These are phyloP conservation scores for Lontra canadensis DNA, from an alignment of 2,113 vertebrate genomes.

Conservation along the genomic window DNA sequence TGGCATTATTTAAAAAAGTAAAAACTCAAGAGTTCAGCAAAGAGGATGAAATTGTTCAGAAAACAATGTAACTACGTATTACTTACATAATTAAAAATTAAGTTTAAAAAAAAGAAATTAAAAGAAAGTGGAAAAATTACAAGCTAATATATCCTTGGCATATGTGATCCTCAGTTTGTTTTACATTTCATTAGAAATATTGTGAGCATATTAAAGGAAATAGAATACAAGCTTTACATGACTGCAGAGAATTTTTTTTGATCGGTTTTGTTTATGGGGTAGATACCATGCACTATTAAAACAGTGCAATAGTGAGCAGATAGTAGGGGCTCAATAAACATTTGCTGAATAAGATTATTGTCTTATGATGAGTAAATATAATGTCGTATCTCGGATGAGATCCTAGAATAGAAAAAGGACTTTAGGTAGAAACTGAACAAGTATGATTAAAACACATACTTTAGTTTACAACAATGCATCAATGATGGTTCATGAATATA, in stretches of 20 bases:
- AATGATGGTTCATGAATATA: not conserved
- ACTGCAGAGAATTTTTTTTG: not conserved
- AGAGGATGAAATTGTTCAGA: conserved; percentile 7
- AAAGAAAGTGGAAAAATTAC: not conserved
- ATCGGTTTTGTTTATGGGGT: not conserved
- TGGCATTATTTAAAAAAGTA: conserved; percentile 86
- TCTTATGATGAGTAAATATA: not conserved
- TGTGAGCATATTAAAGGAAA: conserved; percentile 16
- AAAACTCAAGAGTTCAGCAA: not conserved
- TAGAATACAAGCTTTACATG: not conserved
- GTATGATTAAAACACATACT: conserved; percentile 5
- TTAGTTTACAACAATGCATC: not conserved
- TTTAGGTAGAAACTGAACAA: not conserved
- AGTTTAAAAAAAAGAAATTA: not conserved
- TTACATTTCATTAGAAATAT: conserved; percentile 17
- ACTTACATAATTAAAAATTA: not conserved
- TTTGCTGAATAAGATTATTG: not conserved
- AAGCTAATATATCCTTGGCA: not conserved
- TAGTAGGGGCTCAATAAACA: not conserved
- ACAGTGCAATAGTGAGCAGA: not conserved
- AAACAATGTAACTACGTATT: not conserved
- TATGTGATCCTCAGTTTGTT: not conserved
- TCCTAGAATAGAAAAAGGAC: not conserved
- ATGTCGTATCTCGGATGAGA: not conserved
- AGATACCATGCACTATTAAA: not conserved